phyloP scores from a whole-genome alignment of 2,113 vertebrate species.

The Sus scrofa region DNA sequence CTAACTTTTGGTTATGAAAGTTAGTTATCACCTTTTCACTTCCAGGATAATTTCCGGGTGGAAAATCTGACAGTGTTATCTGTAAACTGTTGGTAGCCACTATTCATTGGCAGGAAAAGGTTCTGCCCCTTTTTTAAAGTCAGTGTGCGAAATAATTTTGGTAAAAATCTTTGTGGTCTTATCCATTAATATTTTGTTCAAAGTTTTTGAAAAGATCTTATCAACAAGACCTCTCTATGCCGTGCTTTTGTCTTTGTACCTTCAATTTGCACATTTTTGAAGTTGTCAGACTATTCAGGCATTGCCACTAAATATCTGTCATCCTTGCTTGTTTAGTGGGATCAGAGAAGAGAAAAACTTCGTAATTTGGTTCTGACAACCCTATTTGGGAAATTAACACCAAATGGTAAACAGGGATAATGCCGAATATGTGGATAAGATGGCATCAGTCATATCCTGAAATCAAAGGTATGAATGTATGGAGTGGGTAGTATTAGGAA shows the following conservation, averaged over 20 bases:
- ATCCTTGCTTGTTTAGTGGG: slow-evolving; percentile 31
- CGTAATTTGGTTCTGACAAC: slow-evolving; percentile 65
- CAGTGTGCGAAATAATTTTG: not conserved
- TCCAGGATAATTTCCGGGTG: not conserved
- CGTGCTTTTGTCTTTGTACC: not conserved
- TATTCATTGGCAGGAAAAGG: not conserved
- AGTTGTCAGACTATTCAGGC: slow-evolving; percentile 37
- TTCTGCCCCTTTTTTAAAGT: not conserved
- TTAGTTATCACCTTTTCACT: slow-evolving; percentile 18
- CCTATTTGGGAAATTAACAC: slow-evolving; percentile 49
- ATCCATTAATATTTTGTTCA: not conserved
- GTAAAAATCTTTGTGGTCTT: not conserved
- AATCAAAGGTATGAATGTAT: slow-evolving; percentile 1
- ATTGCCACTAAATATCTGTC: slow-evolving; percentile 47
- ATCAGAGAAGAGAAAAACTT: slow-evolving; percentile 54
- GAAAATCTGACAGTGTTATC: not conserved
- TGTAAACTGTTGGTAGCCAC: not conserved
- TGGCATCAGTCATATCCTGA: not conserved
- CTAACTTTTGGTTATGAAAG: slow-evolving; percentile 9
- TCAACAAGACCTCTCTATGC: slow-evolving; percentile 1
- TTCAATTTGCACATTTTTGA: slow-evolving; percentile 71
- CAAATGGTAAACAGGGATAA: slow-evolving; percentile 36
- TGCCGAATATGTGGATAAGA: slow-evolving; percentile 41
- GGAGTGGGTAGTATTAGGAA: not conserved
- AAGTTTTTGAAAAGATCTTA: not conserved